A percentile compares a stretch with the other conserved stretches of the same genome.
Evolutionary conservation across 2,888 invertebrate genomes (phyloP).

Genomic region (Andrena dorsata): DNA sequence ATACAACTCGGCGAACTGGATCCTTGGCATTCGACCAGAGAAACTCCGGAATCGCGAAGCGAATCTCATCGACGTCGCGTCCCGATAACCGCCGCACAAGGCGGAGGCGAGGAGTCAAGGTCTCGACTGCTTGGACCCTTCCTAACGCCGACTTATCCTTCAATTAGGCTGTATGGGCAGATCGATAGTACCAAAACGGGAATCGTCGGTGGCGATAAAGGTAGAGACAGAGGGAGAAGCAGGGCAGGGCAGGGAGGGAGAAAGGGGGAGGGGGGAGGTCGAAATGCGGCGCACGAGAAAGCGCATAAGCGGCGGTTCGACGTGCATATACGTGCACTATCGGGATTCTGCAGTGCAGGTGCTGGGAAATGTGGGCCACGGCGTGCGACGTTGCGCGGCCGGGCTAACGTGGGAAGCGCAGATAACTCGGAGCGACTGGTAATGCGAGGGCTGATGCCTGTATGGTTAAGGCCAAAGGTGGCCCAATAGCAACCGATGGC

Average conservation of each 20-base stretch:
- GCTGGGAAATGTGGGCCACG: constrained; percentile 72
- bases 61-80: not conserved
- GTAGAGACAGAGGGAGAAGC: not conserved
- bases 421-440: constrained; percentile 83
- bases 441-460: constrained; percentile 75
- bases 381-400: constrained; percentile 65
- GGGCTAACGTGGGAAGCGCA: constrained; percentile 81
- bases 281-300: constrained; percentile 64
- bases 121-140: not conserved
- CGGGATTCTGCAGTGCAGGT: constrained; percentile 82
- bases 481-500: constrained; percentile 78
- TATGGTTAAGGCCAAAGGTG: constrained; percentile 74
- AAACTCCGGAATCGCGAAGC: not conserved
- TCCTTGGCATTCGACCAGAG: not conserved
- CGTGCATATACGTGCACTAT: constrained; percentile 72
- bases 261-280: not conserved
- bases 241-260: not conserved
- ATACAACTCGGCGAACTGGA: not conserved
- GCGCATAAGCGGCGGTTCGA: constrained; percentile 65
- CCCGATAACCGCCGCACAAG: not conserved
- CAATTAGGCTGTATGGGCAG: constrained; percentile 29
- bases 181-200: constrained; percentile 30
- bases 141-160: not conserved
- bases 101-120: not conserved
- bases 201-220: constrained; percentile 40